phyloP scores from a whole-genome alignment of 2,797 vertebrate genomes.

The Capromys pilorides region DNA sequence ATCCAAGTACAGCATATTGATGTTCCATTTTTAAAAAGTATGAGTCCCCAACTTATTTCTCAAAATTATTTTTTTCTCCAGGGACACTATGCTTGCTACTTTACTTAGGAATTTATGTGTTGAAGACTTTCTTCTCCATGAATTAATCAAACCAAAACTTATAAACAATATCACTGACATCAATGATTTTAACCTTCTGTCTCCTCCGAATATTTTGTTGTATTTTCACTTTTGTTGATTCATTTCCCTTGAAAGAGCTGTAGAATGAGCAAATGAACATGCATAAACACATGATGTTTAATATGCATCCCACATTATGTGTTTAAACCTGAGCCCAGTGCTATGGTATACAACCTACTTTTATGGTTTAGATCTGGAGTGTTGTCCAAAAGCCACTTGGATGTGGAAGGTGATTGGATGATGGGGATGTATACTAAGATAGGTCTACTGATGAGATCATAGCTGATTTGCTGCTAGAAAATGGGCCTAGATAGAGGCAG shows the following conservation, averaged over 20 bases:
- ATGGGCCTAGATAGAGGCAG: neutral
- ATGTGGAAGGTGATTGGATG: neutral
- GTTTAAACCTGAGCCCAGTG: neutral
- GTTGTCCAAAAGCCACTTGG: neutral
- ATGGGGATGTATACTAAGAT: neutral
- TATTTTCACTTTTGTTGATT: neutral
- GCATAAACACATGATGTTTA: neutral
- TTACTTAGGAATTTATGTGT: neutral
- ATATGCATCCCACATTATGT: neutral
- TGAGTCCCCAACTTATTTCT: neutral
- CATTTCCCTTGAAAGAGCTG: neutral
- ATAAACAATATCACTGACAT: neutral
- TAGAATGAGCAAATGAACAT: neutral
- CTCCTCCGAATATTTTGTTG: neutral
- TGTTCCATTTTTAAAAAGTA: neutral
- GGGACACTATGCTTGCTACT: neutral
- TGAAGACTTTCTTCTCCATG: neutral
- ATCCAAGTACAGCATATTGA: neutral
- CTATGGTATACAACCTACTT: neutral
- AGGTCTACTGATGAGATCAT: neutral
- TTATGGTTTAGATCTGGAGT: neutral
- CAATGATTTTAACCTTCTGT: slow-evolving; percentile 5
- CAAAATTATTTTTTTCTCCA: neutral
- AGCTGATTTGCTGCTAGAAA: neutral
- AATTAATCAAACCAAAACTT: neutral